Percentiles rank a stretch among this genome's conserved stretches.
Evolutionary conservation across 2,888 invertebrate genomes (phyloP).

Genomic region (Luperina nickerlii): DNA sequence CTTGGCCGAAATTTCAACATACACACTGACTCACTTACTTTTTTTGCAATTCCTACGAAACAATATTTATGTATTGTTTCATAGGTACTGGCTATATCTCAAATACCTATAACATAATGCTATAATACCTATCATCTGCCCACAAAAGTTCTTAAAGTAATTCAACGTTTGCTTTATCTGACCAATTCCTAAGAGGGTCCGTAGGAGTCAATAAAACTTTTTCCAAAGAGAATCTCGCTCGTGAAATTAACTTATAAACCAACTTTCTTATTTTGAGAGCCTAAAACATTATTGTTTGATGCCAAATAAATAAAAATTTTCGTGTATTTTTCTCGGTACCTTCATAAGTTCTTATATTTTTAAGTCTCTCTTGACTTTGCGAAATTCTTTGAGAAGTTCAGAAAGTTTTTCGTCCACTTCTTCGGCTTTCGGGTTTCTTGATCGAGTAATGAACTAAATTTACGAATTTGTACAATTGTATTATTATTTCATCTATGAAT

Average conservation of each 20-base stretch:
- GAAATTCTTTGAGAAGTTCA: constrained; percentile 24
- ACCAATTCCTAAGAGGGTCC: constrained; percentile 52
- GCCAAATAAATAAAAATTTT: constrained; percentile 57
- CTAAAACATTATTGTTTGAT: constrained; percentile 56
- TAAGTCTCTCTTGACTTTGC: constrained; percentile 27
- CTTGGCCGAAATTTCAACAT: background rate
- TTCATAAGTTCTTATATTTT: constrained; percentile 44
- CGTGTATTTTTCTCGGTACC: constrained; percentile 25
- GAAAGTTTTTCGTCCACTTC: constrained; percentile 14
- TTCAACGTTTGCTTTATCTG: constrained; percentile 52
- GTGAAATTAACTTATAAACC: constrained; percentile 58
- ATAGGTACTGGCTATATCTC: background rate
- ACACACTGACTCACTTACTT: background rate
- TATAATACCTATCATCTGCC: constrained; percentile 25
- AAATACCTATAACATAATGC: constrained; percentile 1
- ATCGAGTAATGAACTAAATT: constrained; percentile 27
- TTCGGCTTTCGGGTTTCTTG: constrained; percentile 2
- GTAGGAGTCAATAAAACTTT: constrained; percentile 75
- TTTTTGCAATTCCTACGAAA: background rate
- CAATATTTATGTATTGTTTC: background rate
- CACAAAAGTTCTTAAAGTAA: constrained; percentile 50
- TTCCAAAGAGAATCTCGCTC: constrained; percentile 48
- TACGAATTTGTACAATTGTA: constrained; percentile 18
- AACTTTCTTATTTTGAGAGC: constrained; percentile 60
- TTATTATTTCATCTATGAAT: constrained; percentile 39